Conservation (phyloP, 2,113 vertebrate species). For the Rhinolophus sinicus region DNA sequence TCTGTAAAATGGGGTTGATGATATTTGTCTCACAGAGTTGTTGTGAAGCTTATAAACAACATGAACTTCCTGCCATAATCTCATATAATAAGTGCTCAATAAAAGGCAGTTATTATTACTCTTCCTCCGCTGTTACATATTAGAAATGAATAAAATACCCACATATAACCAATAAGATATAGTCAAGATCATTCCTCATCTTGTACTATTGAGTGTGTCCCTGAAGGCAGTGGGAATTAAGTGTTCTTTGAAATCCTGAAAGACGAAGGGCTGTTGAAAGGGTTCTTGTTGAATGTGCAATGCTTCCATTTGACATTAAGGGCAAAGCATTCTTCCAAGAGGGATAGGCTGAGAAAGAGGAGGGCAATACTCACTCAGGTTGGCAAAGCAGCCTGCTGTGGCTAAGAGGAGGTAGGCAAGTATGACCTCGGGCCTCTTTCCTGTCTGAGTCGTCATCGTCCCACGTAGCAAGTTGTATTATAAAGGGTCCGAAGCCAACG, state of each 20-base stretch:
- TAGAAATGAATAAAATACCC: background rate
- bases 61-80: background rate
- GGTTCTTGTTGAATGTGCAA: background rate
- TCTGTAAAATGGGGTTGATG: background rate
- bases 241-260: background rate
- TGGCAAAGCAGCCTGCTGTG: slow-evolving; percentile 76
- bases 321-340: background rate
- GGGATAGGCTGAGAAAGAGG: background rate
- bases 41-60: background rate
- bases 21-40: background rate
- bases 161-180: background rate
- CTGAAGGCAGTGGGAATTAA: background rate
- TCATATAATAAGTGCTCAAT: background rate
- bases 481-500: slow-evolving; percentile 60
- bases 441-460: slow-evolving; percentile 73
- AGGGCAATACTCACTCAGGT: slow-evolving; percentile 81
- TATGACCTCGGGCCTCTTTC: slow-evolving; percentile 62
- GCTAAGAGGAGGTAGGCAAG: slow-evolving; percentile 81
- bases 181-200: background rate
- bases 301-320: background rate
- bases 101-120: background rate
- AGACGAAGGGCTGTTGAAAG: background rate
- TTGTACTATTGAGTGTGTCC: background rate
- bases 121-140: background rate
- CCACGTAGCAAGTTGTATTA: slow-evolving; percentile 70